phyloP scores from a whole-genome alignment of 2,113 vertebrate species.

The Climacteris rufus region DNA sequence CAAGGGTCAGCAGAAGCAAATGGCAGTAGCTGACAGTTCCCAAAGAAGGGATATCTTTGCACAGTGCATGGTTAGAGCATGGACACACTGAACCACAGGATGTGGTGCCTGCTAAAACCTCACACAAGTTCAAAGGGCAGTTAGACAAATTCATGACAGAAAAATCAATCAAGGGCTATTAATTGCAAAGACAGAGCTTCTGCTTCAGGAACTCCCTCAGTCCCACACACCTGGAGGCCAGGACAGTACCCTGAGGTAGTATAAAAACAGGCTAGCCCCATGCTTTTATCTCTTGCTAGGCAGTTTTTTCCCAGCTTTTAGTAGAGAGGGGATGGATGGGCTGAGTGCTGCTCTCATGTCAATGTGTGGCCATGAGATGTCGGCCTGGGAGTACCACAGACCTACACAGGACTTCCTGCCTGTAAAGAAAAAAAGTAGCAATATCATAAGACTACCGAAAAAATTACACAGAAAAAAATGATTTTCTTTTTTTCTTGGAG shows the following conservation, averaged over 20 bases:
- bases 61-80: neutral
- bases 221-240: neutral
- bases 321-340: neutral
- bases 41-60: neutral
- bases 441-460: neutral
- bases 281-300: neutral
- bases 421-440: neutral
- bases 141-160: neutral
- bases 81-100: neutral
- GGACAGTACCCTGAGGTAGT: neutral
- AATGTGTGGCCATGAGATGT: fast-evolving
- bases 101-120: neutral
- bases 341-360: neutral
- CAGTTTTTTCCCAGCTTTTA: neutral
- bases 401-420: neutral
- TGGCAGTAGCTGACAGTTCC: neutral
- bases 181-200: neutral
- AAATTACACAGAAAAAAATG: neutral
- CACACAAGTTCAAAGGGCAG: neutral
- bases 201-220: neutral
- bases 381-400: neutral
- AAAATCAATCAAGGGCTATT: neutral
- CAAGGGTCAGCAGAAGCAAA: neutral
- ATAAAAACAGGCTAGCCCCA: neutral
- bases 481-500: neutral